Evolutionary conservation across 2,888 invertebrate species (phyloP), one percentile per base, ranked within the genome.

Genomic region (Xanthorhoe designata): DNA sequence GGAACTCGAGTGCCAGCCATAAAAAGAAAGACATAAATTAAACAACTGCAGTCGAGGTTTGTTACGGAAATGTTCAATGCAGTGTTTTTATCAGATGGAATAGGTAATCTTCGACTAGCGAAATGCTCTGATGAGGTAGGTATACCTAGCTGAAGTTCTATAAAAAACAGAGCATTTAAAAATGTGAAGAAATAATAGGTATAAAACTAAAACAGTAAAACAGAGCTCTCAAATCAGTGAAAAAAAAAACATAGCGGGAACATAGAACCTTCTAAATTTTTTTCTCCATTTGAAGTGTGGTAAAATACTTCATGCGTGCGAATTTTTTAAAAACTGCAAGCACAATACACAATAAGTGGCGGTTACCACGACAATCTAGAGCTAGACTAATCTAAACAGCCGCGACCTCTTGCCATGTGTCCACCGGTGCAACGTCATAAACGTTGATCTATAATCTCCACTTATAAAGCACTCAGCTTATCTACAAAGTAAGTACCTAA

Each of bases 51-150:
- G 59, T 50, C 42, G 17, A 60, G 47, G 49, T 68, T 61, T 53
- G 58, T 64, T 67, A 60, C 45, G 51, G 50, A 54, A 17, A 38
- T 50, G 38, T 51, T 56, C 59, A 61, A 38, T 64, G 68, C 68
- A 64, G 68, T 64, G 54, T 49, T 64, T 68, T 68, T 61, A 68
- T 68, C 64, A 61, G 64, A 64, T 68, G 38, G 47, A 64, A 64
- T 35, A 32, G 17, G 15, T 47, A 32, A 47, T 45, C 10, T 51
- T 18, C 17, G 19, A 53, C 53, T 15, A 35, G 58, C 19, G 15
- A 62, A 53, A 50, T 29, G 32, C n/a, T 55, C 62, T 32, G 66
- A 59, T 58, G 24, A 64, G 54, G 18, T 19, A 18, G 15, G 19
- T 7, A 18, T 42, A 42, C 17, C n/a, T n/a, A n/a, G n/a, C 17